Conservation (phyloP, 2,888 invertebrate genomes). For the Cataglyphis rosenhaueri region DNA sequence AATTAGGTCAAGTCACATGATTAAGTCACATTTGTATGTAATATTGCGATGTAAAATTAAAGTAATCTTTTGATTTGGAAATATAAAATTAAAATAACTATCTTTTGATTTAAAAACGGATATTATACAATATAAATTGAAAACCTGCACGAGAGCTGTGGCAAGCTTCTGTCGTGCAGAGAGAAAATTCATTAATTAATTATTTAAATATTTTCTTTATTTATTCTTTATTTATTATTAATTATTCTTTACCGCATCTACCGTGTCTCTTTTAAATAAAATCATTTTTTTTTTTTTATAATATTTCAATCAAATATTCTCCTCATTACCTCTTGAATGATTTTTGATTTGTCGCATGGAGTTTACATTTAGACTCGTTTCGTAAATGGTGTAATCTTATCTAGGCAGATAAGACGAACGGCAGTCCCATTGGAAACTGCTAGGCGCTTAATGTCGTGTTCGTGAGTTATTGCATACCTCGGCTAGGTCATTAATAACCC, state of each 20-base stretch:
- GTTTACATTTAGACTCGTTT: slow-evolving; percentile 58
- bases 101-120: slow-evolving; percentile 15
- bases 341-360: slow-evolving; percentile 50
- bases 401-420: slow-evolving; percentile 66
- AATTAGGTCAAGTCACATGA: slow-evolving; percentile 81
- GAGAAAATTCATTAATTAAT: background rate
- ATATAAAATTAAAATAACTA: slow-evolving; percentile 71
- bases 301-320: background rate
- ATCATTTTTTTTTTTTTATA: background rate
- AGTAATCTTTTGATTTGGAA: slow-evolving; percentile 45
- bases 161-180: background rate
- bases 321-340: background rate
- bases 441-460: slow-evolving; percentile 68
- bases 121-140: background rate
- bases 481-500: slow-evolving; percentile 70
- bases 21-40: slow-evolving; percentile 66
- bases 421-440: slow-evolving; percentile 70
- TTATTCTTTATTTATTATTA: too few species aligned
- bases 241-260: background rate
- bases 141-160: background rate
- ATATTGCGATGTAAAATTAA: slow-evolving; percentile 71
- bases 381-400: slow-evolving; percentile 63
- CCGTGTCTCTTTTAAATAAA: background rate
- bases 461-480: slow-evolving; percentile 69
- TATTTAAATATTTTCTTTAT: background rate